Conservation (phyloP, 2,797 vertebrate species). For the Geotrypetes seraphini region DNA sequence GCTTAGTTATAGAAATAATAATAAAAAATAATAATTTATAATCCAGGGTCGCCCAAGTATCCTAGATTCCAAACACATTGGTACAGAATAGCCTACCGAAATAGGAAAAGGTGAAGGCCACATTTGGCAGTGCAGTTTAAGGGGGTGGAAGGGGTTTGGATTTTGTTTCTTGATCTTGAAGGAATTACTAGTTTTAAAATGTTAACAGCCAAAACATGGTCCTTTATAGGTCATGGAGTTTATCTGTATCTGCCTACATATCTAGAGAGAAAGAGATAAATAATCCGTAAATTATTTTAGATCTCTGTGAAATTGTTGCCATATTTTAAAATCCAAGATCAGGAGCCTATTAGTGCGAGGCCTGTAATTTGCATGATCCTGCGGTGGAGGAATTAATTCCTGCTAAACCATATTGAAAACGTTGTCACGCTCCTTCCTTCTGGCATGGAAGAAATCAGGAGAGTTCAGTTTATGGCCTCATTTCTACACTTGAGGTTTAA, state of each 20-base stretch:
- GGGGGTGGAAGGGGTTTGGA: too few relatives aligned
- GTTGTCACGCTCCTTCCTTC: constrained; percentile 2
- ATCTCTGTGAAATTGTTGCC: constrained; percentile 58
- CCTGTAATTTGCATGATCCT: constrained; percentile 36
- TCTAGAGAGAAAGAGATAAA: too few relatives aligned
- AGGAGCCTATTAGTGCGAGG: constrained; percentile 45
- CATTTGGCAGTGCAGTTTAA: too few relatives aligned
- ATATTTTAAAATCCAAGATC: constrained; percentile 59
- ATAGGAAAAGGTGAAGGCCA: too few relatives aligned
- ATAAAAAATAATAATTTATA: too few relatives aligned
- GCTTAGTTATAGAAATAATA: too few relatives aligned
- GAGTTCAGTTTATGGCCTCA: background rate
- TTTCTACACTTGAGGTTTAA: background rate
- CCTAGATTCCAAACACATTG: too few relatives aligned
- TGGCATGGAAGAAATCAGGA: background rate
- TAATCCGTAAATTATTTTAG: constrained; percentile 61
- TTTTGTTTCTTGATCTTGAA: constrained; percentile 48
- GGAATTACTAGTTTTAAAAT: constrained; percentile 54
- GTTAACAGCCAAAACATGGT: constrained; percentile 58
- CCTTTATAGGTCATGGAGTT: constrained; percentile 60
- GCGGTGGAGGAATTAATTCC: constrained; percentile 33
- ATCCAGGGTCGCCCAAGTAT: too few relatives aligned
- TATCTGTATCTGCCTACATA: too few relatives aligned
- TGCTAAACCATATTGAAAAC: constrained; percentile 11
- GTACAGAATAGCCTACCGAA: too few relatives aligned